Conservation (phyloP, 92 coral and sea anemone species). For the Metridium senile region DNA sequence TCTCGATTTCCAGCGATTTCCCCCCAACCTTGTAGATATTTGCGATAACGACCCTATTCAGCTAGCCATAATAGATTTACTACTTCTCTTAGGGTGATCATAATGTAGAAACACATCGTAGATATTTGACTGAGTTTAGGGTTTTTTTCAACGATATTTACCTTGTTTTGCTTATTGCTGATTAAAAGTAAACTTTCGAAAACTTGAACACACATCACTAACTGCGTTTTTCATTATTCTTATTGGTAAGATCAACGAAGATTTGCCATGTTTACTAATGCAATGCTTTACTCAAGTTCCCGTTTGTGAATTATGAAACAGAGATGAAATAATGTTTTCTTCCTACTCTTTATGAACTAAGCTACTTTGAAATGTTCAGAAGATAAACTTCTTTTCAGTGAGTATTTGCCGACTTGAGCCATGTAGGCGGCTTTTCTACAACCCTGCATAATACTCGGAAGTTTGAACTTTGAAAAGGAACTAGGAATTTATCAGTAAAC, state of each 20-base stretch:
- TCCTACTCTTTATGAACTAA: slow-evolving; percentile 25
- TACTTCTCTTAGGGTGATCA: not conserved
- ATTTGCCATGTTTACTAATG: not conserved
- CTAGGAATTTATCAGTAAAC: slow-evolving; percentile 15
- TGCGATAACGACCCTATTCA: slow-evolving; percentile 25
- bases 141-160: not conserved
- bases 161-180: not conserved
- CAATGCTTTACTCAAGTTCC: not conserved
- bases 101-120: not conserved
- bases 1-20: slow-evolving; percentile 46
- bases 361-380: slow-evolving; percentile 18
- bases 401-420: slow-evolving; percentile 29
- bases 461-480: slow-evolving; percentile 26
- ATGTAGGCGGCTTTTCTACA: slow-evolving; percentile 34
- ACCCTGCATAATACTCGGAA: slow-evolving; percentile 34
- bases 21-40: slow-evolving; percentile 43
- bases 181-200: slow-evolving; percentile 10
- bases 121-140: not conserved
- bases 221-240: not conserved
- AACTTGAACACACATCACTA: slow-evolving; percentile 7
- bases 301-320: not conserved
- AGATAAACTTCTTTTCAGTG: slow-evolving; percentile 12
- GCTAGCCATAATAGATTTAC: slow-evolving; percentile 31
- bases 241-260: not conserved
- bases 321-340: slow-evolving; percentile 5